Conservation (phyloP, 2,113 vertebrate genomes). For the Microcebus tavaratra region DNA sequence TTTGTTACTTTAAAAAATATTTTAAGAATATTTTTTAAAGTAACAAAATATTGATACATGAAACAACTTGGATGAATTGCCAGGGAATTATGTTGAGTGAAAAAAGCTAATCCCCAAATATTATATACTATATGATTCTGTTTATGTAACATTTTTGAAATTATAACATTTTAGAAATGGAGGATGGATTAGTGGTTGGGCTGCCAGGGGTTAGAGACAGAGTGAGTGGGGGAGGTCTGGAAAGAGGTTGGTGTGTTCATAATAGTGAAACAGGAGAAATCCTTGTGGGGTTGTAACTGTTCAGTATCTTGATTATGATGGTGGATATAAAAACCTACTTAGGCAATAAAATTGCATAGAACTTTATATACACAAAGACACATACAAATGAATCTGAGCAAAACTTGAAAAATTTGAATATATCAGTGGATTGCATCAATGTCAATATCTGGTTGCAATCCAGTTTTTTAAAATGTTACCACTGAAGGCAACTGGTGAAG, state of each 20-base stretch:
- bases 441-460: neutral
- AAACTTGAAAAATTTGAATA: neutral
- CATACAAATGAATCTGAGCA: neutral
- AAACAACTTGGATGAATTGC: neutral
- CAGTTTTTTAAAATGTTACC: neutral
- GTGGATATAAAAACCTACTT: neutral
- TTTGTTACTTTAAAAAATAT: no score
- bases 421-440: neutral
- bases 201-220: neutral
- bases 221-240: neutral
- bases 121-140: neutral
- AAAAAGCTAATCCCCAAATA: neutral
- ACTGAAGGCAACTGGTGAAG: neutral
- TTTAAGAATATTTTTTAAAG: neutral
- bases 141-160: neutral
- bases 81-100: neutral
- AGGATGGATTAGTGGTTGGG: neutral
- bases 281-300: neutral
- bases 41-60: neutral
- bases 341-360: neutral
- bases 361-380: neutral
- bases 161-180: neutral
- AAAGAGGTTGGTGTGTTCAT: neutral
- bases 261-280: neutral
- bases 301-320: neutral